These are phyloP conservation scores for Leptobrachium ailaonicum DNA, from an alignment of 2,113 vertebrate species.

Conservation along the genomic window DNA sequence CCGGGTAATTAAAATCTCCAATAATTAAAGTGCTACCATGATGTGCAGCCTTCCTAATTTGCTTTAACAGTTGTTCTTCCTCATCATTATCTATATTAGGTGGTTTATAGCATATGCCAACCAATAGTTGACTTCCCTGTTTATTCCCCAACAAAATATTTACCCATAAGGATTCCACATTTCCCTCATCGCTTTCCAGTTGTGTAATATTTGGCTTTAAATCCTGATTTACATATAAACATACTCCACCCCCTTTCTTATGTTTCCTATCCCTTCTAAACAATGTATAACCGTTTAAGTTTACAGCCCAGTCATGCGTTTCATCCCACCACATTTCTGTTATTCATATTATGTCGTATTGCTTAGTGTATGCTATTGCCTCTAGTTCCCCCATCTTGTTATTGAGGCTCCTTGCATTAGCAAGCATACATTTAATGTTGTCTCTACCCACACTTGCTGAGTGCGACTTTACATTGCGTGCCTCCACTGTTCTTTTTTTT, in stretches of 20 bases:
- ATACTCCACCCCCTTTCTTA: background rate
- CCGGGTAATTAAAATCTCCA: conserved; percentile 2
- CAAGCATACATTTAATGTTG: background rate
- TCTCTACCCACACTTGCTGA: background rate
- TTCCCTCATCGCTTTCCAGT: background rate
- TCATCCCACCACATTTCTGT: background rate
- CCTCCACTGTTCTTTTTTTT: background rate
- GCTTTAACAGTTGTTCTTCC: background rate
- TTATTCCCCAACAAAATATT: background rate
- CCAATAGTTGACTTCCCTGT: background rate
- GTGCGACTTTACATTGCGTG: background rate
- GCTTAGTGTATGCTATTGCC: background rate
- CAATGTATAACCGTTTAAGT: background rate
- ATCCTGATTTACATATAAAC: background rate
- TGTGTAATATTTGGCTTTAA: background rate
- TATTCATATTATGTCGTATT: background rate
- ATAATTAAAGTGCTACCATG: background rate
- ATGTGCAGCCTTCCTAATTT: background rate
- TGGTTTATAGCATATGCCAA: background rate
- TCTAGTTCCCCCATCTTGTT: background rate
- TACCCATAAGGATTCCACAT: background rate
- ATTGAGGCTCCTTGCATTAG: background rate
- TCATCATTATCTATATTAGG: background rate
- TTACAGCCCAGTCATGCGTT: background rate
- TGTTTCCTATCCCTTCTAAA: background rate